phyloP scores from a whole-genome alignment of 2,797 vertebrate genomes.

The Crypturellus tataupa region DNA sequence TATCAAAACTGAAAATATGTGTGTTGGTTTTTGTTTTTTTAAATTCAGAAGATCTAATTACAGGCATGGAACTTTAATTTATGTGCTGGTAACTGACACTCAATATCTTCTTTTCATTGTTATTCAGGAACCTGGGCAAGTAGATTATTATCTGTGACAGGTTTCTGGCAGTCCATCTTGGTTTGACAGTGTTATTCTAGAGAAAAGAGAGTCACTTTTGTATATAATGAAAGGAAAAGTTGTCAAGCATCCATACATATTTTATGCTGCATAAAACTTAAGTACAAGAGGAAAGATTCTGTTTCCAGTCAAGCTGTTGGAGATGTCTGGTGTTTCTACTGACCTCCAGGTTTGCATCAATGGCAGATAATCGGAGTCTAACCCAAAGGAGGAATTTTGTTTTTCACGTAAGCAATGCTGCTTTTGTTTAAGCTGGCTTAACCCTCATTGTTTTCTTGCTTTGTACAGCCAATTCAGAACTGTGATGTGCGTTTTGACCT shows the following conservation, averaged over 20 bases:
- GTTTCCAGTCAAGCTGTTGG: not conserved
- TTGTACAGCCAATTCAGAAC: not conserved
- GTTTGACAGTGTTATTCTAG: slow-evolving; percentile 56
- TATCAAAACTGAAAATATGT: not conserved
- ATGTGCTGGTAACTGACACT: slow-evolving; percentile 17
- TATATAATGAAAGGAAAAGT: slow-evolving; percentile 55
- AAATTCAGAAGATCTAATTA: slow-evolving; percentile 2
- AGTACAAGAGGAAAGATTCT: slow-evolving; percentile 31
- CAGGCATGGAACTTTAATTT: slow-evolving; percentile 7
- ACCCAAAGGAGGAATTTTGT: not conserved
- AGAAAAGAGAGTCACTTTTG: slow-evolving; percentile 48
- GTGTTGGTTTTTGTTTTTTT: not conserved
- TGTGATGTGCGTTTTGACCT: slow-evolving; percentile 21
- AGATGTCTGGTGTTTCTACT: slow-evolving; percentile 9
- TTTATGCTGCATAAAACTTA: slow-evolving; percentile 66
- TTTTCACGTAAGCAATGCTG: not conserved
- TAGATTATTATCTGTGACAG: slow-evolving; percentile 62
- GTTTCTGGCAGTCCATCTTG: slow-evolving; percentile 52
- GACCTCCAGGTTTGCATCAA: slow-evolving; percentile 23
- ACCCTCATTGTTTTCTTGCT: not conserved
- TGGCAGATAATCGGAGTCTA: not conserved
- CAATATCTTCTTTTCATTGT: slow-evolving; percentile 41
- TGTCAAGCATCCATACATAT: slow-evolving; percentile 58
- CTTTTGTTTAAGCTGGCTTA: not conserved
- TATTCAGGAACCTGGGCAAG: slow-evolving; percentile 45